Evolutionary conservation across 2,797 vertebrate genomes (phyloP).

Genomic region (Phaenicophaeus curvirostris): DNA sequence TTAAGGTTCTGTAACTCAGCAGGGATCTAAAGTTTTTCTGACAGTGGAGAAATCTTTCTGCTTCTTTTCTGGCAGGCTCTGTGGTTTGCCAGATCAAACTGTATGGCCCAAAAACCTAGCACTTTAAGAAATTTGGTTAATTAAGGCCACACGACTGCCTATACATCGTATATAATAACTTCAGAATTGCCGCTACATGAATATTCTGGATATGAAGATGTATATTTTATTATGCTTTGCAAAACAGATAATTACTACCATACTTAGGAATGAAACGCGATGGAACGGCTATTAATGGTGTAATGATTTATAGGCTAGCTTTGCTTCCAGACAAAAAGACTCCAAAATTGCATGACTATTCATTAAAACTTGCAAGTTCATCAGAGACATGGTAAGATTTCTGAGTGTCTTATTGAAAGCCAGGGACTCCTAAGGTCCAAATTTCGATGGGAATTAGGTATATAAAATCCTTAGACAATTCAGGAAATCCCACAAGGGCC

Average conservation of each 20-base stretch:
- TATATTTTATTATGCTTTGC: conserved; percentile 36
- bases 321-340: conserved; percentile 54
- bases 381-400: conserved; percentile 46
- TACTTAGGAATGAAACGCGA: conserved; percentile 45
- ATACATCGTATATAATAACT: conserved; percentile 2
- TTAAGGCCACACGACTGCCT: background rate
- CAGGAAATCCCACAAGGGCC: background rate
- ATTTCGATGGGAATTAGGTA: background rate
- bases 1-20: background rate
- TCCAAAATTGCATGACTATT: conserved; percentile 37
- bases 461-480: background rate
- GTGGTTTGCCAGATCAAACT: background rate
- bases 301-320: conserved; percentile 58
- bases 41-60: background rate
- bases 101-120: background rate
- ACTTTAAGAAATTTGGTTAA: background rate
- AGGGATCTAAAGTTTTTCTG: background rate
- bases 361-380: conserved; percentile 38
- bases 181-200: conserved; percentile 15
- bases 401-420: background rate
- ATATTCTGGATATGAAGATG: conserved; percentile 47
- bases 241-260: conserved; percentile 63
- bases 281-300: conserved; percentile 56
- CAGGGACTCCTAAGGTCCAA: background rate
- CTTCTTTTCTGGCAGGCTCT: background rate